Conservation (phyloP, 2,797 vertebrate genomes). For the Myotis findleyi region DNA sequence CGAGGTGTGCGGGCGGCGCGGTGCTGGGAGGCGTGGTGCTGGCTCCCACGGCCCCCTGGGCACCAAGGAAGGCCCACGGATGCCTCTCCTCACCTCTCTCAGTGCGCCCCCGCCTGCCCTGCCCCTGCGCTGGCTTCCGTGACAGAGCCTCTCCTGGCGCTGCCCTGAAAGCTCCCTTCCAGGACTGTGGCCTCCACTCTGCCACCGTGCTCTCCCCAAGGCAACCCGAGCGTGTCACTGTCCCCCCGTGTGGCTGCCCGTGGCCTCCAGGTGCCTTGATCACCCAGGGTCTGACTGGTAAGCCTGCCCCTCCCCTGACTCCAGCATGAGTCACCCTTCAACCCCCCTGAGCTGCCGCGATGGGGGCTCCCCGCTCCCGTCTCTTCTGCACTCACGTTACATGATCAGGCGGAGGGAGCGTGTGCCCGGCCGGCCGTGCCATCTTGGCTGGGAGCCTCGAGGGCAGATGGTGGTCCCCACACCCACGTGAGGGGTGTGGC, state of each 20-base stretch:
- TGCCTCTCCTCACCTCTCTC: too few species aligned
- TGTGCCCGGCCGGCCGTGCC: rapidly evolving
- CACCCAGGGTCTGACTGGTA: background rate
- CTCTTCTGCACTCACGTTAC: background rate
- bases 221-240: rapidly evolving
- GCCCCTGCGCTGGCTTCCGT: rapidly evolving
- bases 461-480: rapidly evolving
- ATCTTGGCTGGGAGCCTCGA: background rate
- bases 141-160: rapidly evolving
- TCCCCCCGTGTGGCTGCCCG: rapidly evolving
- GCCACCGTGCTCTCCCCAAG: background rate
- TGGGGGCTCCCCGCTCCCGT: background rate
- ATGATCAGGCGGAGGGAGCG: background rate
- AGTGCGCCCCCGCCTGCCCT: rapidly evolving
- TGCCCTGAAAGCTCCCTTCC: too few species aligned
- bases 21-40: background rate
- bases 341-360: rapidly evolving
- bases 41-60: too few species aligned
- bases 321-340: rapidly evolving
- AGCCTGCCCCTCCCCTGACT: too few species aligned
- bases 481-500: rapidly evolving
- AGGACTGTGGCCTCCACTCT: background rate
- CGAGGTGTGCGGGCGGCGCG: background rate
- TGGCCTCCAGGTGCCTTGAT: background rate
- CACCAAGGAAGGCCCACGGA: background rate